Percentiles rank a stretch among this genome's conserved stretches.
Conservation (phyloP, 2,888 invertebrate species). For the Amphipoea oculea region DNA sequence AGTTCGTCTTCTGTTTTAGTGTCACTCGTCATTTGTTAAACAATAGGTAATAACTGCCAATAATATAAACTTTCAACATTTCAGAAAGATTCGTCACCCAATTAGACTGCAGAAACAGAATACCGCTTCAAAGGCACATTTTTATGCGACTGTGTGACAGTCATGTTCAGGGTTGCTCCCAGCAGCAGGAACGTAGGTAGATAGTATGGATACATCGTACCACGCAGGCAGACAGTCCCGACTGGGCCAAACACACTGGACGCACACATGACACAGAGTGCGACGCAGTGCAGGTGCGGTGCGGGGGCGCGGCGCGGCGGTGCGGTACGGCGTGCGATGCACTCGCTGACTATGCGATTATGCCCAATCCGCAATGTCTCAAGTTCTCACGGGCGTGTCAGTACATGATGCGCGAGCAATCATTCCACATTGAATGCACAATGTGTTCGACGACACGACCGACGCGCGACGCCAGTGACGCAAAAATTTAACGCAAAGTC, state of each 20-base stretch:
- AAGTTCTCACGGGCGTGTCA: not conserved
- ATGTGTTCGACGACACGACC: too few species aligned
- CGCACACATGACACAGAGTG: too few species aligned
- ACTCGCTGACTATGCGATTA: not conserved
- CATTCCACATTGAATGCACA: not conserved
- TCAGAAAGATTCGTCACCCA: not conserved
- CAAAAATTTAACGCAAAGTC: not conserved
- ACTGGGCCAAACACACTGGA: too few species aligned
- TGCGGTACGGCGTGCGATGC: slow-evolving; percentile 1
- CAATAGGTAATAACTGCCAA: not conserved
- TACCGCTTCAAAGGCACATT: not conserved
- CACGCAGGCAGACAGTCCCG: not conserved
- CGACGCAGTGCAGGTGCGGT: not conserved
- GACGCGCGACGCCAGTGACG: not conserved
- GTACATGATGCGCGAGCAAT: not conserved
- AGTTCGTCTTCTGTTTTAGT: too few species aligned
- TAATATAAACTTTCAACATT: not conserved
- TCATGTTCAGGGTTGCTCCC: not conserved
- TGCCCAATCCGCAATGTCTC: not conserved
- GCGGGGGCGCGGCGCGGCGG: not conserved
- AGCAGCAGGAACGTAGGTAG: not conserved
- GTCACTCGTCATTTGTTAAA: not conserved
- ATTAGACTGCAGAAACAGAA: not conserved
- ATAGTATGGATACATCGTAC: not conserved
- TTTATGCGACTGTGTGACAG: not conserved